Base-by-base conservation (phyloP, 2,888 invertebrate species). In the Orchesellides sinensis region DNA sequence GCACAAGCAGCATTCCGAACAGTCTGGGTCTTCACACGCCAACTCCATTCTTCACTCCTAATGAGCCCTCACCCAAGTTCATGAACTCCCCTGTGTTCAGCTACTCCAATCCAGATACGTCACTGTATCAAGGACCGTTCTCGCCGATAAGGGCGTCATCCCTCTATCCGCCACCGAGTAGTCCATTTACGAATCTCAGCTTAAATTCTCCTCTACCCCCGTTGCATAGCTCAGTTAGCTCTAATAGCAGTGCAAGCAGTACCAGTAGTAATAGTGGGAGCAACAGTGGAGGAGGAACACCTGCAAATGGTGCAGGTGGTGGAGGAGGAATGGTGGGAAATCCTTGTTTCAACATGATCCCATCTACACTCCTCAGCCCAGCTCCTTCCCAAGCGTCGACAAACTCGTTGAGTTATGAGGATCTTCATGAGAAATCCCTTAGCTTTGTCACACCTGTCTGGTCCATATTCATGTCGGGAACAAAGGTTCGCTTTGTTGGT, bases 401-500 rank as follows among this genome's bases (percentile, higher is more conserved):
- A 8, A 87, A 89, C 21, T 89, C 89, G 45, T 86, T 89, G 69
- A 89, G 89, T 69, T 88, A 88, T 65, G 89, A 89, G 81, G 89
- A 89, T 66, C 85, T 89, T 49, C 84, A 85, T 83, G 79, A 86
- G 68, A 82, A 86, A 61, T 78, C 86, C 87, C 79, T 88, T 89
- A 87, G 83, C 47, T 90, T 90, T 89, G 90, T 90, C 2, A 88
- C 88, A 66, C 89, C 90, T 23, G 89, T 90, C 2, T 91, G 91
- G 91, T 90, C 90, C 63, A 90, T 90, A 80, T 91, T 91, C 84
- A 89, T 90, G 61, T 87, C 89, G 87, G 89, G 89, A 80, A 87
- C 86, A 23, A 86, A 81, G 70, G 82, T 87, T n/a, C 80, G 88
- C 17, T 88, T 88, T 78, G 80, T 83, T 56, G 68, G 78, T 47